These are phyloP conservation scores for Polyommatus iphigenia DNA, from an alignment of 2,888 invertebrate genomes.

Conservation along the genomic window DNA sequence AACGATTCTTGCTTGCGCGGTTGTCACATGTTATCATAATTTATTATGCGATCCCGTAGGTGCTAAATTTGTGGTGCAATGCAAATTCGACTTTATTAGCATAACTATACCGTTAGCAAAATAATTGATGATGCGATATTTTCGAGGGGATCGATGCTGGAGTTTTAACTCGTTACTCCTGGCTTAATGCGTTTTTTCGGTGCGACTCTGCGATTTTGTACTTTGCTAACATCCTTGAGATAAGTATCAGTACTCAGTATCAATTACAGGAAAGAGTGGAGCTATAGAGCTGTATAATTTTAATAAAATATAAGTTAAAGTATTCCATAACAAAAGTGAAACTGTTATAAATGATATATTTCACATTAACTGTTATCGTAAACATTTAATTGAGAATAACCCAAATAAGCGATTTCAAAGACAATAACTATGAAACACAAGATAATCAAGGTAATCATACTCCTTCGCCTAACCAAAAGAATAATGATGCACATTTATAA, in stretches of 20 bases:
- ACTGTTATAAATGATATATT: too few species aligned
- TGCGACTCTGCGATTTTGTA: neutral
- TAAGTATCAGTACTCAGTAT: neutral
- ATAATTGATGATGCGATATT: conserved; percentile 27
- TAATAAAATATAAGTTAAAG: too few species aligned
- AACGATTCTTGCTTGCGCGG: conserved; percentile 48
- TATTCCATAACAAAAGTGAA: neutral
- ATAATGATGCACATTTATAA: neutral
- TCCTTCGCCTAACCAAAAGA: neutral
- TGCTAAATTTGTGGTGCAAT: conserved; percentile 39
- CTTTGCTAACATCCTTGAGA: neutral
- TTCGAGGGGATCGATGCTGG: conserved; percentile 23
- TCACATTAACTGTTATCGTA: too few species aligned
- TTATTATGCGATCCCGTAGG: conserved; percentile 54
- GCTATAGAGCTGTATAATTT: neutral
- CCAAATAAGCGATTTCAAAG: neutral
- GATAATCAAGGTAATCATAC: neutral
- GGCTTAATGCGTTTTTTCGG: conserved; percentile 7
- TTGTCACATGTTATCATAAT: conserved; percentile 55
- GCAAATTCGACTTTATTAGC: conserved; percentile 39
- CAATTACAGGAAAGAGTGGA: neutral
- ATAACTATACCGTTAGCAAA: conserved; percentile 32
- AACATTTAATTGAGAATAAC: neutral
- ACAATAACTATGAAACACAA: neutral
- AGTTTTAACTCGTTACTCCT: conserved; percentile 12